A percentile compares a stretch with the other conserved stretches of the same genome.
Conservation (phyloP, 1,140 invertebrate genomes). For the Probaryconus sp. region DNA sequence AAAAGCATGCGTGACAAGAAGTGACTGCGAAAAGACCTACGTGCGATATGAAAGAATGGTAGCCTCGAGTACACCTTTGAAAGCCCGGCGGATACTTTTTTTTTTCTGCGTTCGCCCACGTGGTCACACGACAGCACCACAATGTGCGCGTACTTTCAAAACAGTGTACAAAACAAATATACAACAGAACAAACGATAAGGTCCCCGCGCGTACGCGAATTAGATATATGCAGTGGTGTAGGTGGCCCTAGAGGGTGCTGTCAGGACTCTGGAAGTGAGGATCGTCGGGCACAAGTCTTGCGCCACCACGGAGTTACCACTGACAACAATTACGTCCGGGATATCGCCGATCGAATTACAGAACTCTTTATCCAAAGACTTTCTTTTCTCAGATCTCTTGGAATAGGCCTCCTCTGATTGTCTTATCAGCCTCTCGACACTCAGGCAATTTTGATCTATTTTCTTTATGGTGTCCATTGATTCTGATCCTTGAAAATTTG, state of each 20-base stretch:
- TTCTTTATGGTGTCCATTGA: background rate
- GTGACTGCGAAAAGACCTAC: constrained; percentile 48
- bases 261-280: constrained; percentile 73
- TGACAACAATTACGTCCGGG: constrained; percentile 70
- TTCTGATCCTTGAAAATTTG: background rate
- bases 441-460: background rate
- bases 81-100: constrained; percentile 32
- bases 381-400: constrained; percentile 38
- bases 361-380: constrained; percentile 27
- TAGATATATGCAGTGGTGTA: constrained; percentile 77
- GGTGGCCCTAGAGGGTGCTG: constrained; percentile 72
- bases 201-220: constrained; percentile 69
- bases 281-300: constrained; percentile 72
- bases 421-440: constrained; percentile 27
- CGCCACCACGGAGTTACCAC: constrained; percentile 64
- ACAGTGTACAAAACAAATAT: constrained; percentile 1
- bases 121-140: constrained; percentile 33
- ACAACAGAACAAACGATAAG: constrained; percentile 16
- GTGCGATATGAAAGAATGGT: constrained; percentile 57
- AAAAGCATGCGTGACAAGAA: constrained; percentile 52
- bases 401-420: background rate
- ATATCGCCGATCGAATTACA: constrained; percentile 61
- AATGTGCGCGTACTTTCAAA: constrained; percentile 13
- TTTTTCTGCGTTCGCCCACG: constrained; percentile 38
- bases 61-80: constrained; percentile 51